Percentiles rank a stretch among this genome's conserved stretches.
Conservation (phyloP, 1,140 invertebrate genomes). For the Chlorops oryzae region DNA sequence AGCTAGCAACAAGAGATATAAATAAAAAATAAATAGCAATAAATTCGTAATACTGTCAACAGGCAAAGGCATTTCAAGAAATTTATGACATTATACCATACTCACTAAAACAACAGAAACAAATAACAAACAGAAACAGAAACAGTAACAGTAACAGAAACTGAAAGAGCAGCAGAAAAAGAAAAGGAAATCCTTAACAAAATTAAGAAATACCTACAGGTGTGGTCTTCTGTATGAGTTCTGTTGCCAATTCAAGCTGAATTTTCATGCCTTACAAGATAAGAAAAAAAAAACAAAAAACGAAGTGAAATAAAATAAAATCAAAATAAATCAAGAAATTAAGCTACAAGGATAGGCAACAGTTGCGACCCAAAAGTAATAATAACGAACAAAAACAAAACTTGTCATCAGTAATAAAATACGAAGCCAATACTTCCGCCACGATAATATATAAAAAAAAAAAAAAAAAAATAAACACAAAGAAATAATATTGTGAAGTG, state of each 20-base stretch:
- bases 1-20: slow-evolving; percentile 15
- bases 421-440: background rate
- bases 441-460: background rate
- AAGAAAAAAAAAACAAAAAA: background rate
- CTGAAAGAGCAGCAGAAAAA: background rate
- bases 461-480: background rate
- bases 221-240: too few relatives aligned
- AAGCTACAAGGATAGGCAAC: background rate
- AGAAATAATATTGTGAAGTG: too few relatives aligned
- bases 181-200: background rate
- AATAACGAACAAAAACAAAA: background rate
- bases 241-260: too few relatives aligned
- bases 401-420: background rate
- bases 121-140: background rate
- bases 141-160: background rate
- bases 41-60: slow-evolving; percentile 16
- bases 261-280: too few relatives aligned
- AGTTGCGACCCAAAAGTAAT: background rate
- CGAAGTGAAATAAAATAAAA: background rate
- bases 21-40: slow-evolving; percentile 14
- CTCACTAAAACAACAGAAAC: background rate
- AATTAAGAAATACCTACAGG: background rate
- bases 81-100: slow-evolving; percentile 2
- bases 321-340: background rate
- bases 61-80: slow-evolving; percentile 3